Conservation (phyloP, 1,140 invertebrate genomes). For the Diorhabda carinulata region DNA sequence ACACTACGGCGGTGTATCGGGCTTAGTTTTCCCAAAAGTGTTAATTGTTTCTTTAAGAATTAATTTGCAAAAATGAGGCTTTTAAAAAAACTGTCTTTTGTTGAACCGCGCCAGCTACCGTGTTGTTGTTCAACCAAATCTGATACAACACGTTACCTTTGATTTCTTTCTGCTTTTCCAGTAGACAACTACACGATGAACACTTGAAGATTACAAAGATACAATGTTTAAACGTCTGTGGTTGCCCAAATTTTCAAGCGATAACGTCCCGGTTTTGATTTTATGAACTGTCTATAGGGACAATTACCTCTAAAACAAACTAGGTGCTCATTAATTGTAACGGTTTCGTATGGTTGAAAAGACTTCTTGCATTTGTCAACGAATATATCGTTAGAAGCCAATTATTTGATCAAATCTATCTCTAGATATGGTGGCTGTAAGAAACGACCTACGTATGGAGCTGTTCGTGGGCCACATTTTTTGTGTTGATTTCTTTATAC, state of each 20-base stretch:
- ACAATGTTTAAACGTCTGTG: not conserved
- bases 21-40: too few species aligned
- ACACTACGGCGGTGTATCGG: too few species aligned
- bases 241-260: slow-evolving; percentile 18
- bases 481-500: slow-evolving; percentile 22
- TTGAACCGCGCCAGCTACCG: too few species aligned
- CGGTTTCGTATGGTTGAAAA: slow-evolving; percentile 17
- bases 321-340: slow-evolving; percentile 30
- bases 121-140: too few species aligned
- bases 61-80: too few species aligned
- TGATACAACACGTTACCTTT: too few species aligned
- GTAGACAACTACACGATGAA: not conserved
- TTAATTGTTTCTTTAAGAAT: too few species aligned
- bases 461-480: slow-evolving; percentile 25
- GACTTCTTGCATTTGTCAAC: too few species aligned
- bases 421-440: slow-evolving; percentile 19
- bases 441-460: slow-evolving; percentile 22
- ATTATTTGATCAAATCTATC: slow-evolving; percentile 25
- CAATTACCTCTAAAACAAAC: slow-evolving; percentile 29
- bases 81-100: too few species aligned
- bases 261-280: slow-evolving; percentile 31
- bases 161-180: not conserved
- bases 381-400: too few species aligned
- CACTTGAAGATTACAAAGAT: not conserved
- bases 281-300: slow-evolving; percentile 36